A percentile compares a stretch with the other conserved stretches of the same genome.
These are phyloP conservation scores for Chelonus insularis DNA, from an alignment of 1,140 invertebrate genomes.

Conservation along the genomic window DNA sequence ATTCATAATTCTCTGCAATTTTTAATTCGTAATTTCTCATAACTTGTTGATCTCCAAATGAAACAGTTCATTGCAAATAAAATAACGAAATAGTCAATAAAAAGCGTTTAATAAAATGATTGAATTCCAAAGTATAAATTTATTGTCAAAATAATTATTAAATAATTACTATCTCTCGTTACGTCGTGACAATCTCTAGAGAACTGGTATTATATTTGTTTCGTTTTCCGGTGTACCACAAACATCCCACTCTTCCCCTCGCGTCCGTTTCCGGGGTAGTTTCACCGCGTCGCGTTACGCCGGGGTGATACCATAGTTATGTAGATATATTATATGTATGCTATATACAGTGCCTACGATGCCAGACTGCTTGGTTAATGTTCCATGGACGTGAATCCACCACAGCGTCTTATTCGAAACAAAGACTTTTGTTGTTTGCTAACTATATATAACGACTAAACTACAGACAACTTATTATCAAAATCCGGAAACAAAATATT, in stretches of 20 bases:
- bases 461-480: not conserved
- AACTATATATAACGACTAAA: not conserved
- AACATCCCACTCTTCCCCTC: conserved; percentile 8
- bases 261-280: conserved; percentile 26
- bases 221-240: conserved; percentile 18
- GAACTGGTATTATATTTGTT: conserved; percentile 15
- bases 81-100: not conserved
- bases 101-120: not conserved
- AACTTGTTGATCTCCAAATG: no score
- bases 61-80: no score
- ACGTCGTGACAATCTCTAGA: conserved; percentile 20
- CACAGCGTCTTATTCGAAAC: conserved; percentile 18
- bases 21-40: no score
- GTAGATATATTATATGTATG: conserved; percentile 9
- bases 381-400: conserved; percentile 40
- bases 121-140: not conserved
- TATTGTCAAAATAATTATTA: not conserved
- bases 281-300: conserved; percentile 19
- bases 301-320: not conserved
- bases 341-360: not conserved
- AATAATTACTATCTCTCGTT: conserved; percentile 24
- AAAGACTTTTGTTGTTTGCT: conserved; percentile 16
- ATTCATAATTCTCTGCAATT: no score
- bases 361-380: conserved; percentile 44
- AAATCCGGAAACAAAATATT: not conserved